A percentile compares a stretch with the other conserved stretches of the same genome.
Conservation (phyloP, 2,888 invertebrate genomes). For the Cremastinae sp. region DNA sequence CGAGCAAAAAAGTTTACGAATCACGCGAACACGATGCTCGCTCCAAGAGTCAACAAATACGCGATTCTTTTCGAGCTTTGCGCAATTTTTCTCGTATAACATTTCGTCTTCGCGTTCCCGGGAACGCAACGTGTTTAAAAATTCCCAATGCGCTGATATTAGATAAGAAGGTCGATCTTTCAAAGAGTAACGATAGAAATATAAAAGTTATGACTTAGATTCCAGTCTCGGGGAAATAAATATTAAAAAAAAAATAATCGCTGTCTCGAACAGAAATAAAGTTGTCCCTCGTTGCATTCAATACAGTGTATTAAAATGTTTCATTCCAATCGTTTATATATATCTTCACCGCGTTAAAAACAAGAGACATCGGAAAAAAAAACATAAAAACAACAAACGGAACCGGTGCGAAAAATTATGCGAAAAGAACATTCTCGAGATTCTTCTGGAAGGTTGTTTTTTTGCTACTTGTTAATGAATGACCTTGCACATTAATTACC, state of each 20-base stretch:
- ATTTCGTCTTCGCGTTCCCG: not conserved
- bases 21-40: no score
- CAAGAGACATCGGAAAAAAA: no score
- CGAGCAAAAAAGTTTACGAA: no score
- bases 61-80: not conserved
- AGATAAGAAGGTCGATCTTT: conserved; percentile 26
- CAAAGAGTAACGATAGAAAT: not conserved
- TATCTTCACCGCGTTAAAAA: no score
- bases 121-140: not conserved
- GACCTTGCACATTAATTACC: conserved; percentile 22
- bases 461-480: not conserved
- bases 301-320: no score
- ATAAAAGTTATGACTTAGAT: not conserved
- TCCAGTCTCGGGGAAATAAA: conserved; percentile 17
- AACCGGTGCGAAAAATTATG: conserved; percentile 23
- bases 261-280: not conserved
- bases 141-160: conserved; percentile 1
- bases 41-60: no score
- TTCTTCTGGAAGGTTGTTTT: not conserved
- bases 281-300: no score
- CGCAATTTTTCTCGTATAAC: conserved; percentile 9
- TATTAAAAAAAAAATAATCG: not conserved
- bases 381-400: not conserved
- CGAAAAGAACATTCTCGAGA: not conserved
- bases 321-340: no score